These are phyloP conservation scores for Cosmorhoe ocellata DNA, from an alignment of 2,888 invertebrate species.

Conservation along the genomic window DNA sequence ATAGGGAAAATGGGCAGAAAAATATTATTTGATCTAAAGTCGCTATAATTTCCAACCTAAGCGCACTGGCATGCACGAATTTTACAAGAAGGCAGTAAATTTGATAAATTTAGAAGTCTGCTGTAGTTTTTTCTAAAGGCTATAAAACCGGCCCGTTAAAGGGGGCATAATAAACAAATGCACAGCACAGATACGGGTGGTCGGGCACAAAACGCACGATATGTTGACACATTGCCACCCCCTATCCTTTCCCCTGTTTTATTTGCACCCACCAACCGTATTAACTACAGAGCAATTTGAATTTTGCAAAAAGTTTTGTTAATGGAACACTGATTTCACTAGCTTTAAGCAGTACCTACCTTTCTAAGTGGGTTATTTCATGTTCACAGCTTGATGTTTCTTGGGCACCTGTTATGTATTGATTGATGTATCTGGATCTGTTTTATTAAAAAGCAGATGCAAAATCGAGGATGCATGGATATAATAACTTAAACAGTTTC, in stretches of 20 bases:
- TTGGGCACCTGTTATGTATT: too few relatives aligned
- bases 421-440: too few relatives aligned
- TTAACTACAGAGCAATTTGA: constrained; percentile 27
- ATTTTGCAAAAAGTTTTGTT: constrained; percentile 16
- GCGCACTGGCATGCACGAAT: not conserved
- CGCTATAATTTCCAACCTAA: too few relatives aligned
- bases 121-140: constrained; percentile 62
- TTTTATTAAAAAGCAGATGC: too few relatives aligned
- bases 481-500: too few relatives aligned
- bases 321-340: constrained; percentile 4
- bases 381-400: too few relatives aligned
- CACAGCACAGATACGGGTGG: constrained; percentile 66
- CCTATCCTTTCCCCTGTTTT: constrained; percentile 32
- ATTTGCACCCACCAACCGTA: constrained; percentile 30
- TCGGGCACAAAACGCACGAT: constrained; percentile 62
- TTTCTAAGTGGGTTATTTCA: too few relatives aligned
- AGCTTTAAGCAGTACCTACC: too few relatives aligned
- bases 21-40: too few relatives aligned
- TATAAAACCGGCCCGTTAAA: constrained; percentile 57
- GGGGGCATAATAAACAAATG: constrained; percentile 66
- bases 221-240: constrained; percentile 63
- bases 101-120: constrained; percentile 48
- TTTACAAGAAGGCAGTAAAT: constrained; percentile 48
- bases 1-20: too few relatives aligned
- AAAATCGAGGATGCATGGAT: too few relatives aligned